phyloP scores from a whole-genome alignment of 2,113 vertebrate genomes.

The Perccottus glenii region DNA sequence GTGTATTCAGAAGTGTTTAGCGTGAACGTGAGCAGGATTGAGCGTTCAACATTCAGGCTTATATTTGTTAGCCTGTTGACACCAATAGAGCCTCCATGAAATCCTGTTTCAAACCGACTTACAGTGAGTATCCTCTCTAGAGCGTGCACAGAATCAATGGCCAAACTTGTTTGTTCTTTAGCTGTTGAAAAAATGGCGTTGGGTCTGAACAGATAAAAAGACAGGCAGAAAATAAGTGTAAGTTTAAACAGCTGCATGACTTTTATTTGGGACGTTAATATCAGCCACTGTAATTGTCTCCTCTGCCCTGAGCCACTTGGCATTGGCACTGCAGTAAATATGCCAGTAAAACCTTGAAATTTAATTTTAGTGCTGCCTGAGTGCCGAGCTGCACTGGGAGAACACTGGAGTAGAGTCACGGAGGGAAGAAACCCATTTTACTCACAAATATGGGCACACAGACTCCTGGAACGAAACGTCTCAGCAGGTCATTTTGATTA shows the following conservation, averaged over 20 bases:
- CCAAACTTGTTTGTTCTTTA: constrained; percentile 22
- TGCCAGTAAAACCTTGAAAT: constrained; percentile 38
- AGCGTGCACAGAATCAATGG: constrained; percentile 15
- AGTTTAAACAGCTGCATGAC: background rate
- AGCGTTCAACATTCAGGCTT: constrained; percentile 18
- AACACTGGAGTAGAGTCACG: background rate
- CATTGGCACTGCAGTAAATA: constrained; percentile 31
- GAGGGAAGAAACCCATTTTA: background rate
- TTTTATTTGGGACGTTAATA: background rate
- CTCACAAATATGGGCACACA: constrained; percentile 25
- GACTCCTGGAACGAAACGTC: constrained; percentile 20
- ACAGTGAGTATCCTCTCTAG: constrained; percentile 25
- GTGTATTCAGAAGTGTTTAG: constrained; percentile 1
- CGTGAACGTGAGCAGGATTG: constrained; percentile 1
- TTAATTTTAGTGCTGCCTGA: background rate
- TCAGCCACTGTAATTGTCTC: constrained; percentile 7
- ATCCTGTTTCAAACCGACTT: constrained; percentile 59
- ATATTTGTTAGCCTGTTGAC: constrained; percentile 62
- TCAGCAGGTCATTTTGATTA: constrained; percentile 61
- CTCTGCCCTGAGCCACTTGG: constrained; percentile 31
- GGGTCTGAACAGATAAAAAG: constrained; percentile 13
- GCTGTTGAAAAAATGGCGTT: constrained; percentile 41
- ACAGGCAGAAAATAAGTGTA: constrained; percentile 14
- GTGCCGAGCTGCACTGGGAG: constrained; percentile 14
- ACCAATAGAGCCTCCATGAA: constrained; percentile 53